Base-by-base conservation (phyloP, 2,797 vertebrate genomes). In the Jordanella pulchra region DNA sequence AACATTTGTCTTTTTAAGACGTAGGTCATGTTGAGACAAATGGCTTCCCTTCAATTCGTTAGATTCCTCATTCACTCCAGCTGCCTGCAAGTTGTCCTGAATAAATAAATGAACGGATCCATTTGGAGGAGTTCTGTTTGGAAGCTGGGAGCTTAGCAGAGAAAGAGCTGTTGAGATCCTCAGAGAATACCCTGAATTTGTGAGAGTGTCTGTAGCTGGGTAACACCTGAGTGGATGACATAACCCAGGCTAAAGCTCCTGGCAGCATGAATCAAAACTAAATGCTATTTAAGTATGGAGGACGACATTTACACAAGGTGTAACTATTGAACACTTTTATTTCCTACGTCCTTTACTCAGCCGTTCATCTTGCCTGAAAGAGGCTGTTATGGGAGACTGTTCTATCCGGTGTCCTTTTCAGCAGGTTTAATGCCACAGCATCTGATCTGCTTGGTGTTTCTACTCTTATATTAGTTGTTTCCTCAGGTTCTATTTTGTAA, bases 151-250 rank as follows among this genome's bases (percentile, higher is more conserved):
- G 56, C 4, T 35, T 9, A 21, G 58, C 32, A 39, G 58, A n/a
- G 32, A 39, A 15, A 42, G 60, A 47, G 25, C n/a, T 14, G 15
- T 45, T 18, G 15, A 50, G 15, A 30, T 15, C 65, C 50, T 9
- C 27, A 32, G 30, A 61, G 65, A 50, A 30, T 44, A n/a, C 61
- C 27, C 10, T 61, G 28, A 61, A 35, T 50, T 3, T 45, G 39
- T 45, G 18, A 10, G 14, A 21, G 50, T 50, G 45, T 39, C 48
- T 63, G 69, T 51, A 61, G 58, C 69, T 60, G 30, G 48, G 69
- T 56, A 60, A 71, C 56, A 50, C 9, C 7, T 60, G 44, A 70
- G 55, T 7, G 32, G 44, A 60, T n/a, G 6, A 69, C 17, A 21
- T 11, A 28, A 45, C 68, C 2, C 12, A 17, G 14, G 28, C 1